Base-by-base conservation (phyloP, 2,888 invertebrate species). In the Limnephilus marmoratus region DNA sequence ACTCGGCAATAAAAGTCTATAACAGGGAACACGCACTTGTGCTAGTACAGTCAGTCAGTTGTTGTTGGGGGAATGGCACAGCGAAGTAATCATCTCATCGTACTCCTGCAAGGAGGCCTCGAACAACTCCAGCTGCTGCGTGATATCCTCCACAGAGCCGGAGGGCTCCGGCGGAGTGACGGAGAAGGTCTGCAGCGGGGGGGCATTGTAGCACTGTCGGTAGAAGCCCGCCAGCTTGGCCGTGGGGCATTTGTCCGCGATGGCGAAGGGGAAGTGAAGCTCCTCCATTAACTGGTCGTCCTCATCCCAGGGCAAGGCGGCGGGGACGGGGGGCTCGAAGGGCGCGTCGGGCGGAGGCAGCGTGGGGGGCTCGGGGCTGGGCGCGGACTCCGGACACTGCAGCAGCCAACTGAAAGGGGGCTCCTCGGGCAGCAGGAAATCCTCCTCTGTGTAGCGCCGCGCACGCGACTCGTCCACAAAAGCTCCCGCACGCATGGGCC, bases 401-500 rank as follows among this genome's bases (percentile, higher is more conserved):
- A 96, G 91, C 15, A 96, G 93, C 96, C 96, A 97, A 94, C 96
- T 97, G 94, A 98, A 97, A 0, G 98, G 98, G 0, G 97, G 97
- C 92, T 97, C 97, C 94, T 97, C 96, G 29, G 97, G 95, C 94
- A 97, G 95, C 92, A 96, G 95, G 93, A 96, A 95, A 94, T 97
- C 97, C 81, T 97, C 96, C 94, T 96, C 96, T 24, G 95, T 95
- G 93, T 95, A 96, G 94, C 96, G 96, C 87, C 96, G 96, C 89
- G 97, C 96, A 94, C 97, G 97, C n/a, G 96, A 96, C 53, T 96
- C 95, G 94, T 97, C 97, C 11, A 97, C 98, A 95, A 98, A 98
- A 1, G 98, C 98, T 83, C 98, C 98, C 0, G 97, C 97, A 94
- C 97, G 97, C 94, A 98, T 96, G 0, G 98, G 97, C 94, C 97